Base-by-base conservation (phyloP, 2,113 vertebrate genomes). In the Neotoma lepida region DNA sequence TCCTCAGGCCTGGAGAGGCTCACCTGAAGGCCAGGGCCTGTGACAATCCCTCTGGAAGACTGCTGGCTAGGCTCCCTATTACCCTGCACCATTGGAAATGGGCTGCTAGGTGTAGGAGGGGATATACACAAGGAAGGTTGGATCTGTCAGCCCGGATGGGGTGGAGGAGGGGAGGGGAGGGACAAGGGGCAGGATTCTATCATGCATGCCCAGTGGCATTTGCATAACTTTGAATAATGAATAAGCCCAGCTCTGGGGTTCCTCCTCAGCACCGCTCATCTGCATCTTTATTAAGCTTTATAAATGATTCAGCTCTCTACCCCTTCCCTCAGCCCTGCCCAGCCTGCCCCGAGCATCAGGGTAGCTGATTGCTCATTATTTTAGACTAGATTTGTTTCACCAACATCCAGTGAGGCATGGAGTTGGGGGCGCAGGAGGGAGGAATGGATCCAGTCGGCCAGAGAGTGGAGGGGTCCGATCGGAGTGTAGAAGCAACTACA, bases 211-310 rank as follows among this genome's bases (percentile, higher is more conserved):
- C 96, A 95, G 91, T 94, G 1, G 9, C 1, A 94, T 98, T 98
- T 97, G 92, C 97, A 97, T 98, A 97, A 96, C 96, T 96, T 98
- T 98, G 98, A 98, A 98, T 99, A 98, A 98, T 98, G 98, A 98
- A 98, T 91, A 87, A 97, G 71, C 88, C 97, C 94, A 90, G 97
- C 98, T 97, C 96, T 95, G 96, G 98, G 97, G 97, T 97, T 97
- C 92, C 94, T 82, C 85, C 94, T 96, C 97, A 44, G 96, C 26
- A 15, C 96, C 51, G 94, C 97, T 98, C 97, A 98, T 98, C 98
- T 98, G 98, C 98, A 98, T 98, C 98, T 98, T 98, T 98, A 98
- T 98, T 97, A 98, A 97, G 98, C 97, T 97, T 98, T 98, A 98
- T 98, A 98, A 98, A 98, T 97, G 97, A 98, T 98, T 98, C 98